Base-by-base conservation (phyloP, 2,113 vertebrate genomes). In the Spermophilus dauricus region DNA sequence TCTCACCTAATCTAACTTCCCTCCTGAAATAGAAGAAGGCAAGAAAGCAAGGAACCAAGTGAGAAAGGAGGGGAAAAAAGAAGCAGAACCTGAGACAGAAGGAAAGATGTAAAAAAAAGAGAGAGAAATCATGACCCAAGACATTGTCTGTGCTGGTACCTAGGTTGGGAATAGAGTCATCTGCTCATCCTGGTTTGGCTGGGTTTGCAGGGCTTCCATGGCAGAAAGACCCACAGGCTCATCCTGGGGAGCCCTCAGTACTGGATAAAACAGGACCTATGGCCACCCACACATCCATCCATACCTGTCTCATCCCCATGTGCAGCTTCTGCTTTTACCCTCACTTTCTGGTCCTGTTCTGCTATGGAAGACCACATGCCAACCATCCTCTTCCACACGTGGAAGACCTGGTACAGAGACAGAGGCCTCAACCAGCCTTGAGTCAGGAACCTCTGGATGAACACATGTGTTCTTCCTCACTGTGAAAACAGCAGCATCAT, bases 391-490 rank as follows among this genome's bases (percentile, higher is more conserved):
- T 34, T 2, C 24, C 48, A 34, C 34, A 61, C 24, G 11, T 32
- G 17, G 7, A 32, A 3, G 32, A 88, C 26, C 51, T 20, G 20
- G 69, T 10, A 13, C 5, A 70, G 8, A 42, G 1, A n/a, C 2
- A 73, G 34, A n/a, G 3, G 1, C 24, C n/a, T 70, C 4, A 24
- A 13, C 6, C 28, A 28, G 5, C 11, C 22, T 9, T 34, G 34
- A 70, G 9, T 37, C 28, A 16, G 28, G 7, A 32, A 13, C 48
- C 26, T 61, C 8, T 32, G 24, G 12, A 4, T 17, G 9, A 78
- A 75, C 6, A 51, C 10, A 56, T 11, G 32, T 0, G 5, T 28
- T 8, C 0, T 18, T 26, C 4, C 3, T 58, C 26, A 3, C 37
- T 37, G 28, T 45, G 82, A 45, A 14, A 32, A 24, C 58, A 12